Percentiles rank a stretch among this genome's conserved stretches.
These are phyloP conservation scores for Daktulosphaira vitifoliae DNA, from an alignment of 1,140 invertebrate species.

Conservation along the genomic window DNA sequence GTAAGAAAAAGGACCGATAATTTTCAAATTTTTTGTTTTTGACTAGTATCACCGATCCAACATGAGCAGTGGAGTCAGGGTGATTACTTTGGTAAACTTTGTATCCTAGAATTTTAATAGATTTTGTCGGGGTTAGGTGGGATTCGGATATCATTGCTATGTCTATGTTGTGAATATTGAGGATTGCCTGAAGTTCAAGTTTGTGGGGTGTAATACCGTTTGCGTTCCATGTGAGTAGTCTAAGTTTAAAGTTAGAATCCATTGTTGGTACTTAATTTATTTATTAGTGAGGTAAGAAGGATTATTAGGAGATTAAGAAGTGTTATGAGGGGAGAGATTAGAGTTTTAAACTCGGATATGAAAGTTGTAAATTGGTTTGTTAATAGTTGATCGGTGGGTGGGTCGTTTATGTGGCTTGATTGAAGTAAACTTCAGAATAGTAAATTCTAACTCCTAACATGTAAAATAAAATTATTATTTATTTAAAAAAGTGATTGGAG, in stretches of 20 bases:
- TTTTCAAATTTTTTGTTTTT: too few relatives aligned
- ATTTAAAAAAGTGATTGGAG: too few relatives aligned
- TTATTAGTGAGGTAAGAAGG: background rate
- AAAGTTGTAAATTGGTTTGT: background rate
- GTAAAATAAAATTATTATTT: too few relatives aligned
- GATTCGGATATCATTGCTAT: background rate
- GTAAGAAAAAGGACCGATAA: too few relatives aligned
- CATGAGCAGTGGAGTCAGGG: background rate
- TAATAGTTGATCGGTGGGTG: background rate
- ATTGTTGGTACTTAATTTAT: background rate
- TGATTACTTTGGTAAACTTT: background rate
- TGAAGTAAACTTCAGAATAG: too few relatives aligned
- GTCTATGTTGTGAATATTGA: background rate
- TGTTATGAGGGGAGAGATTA: background rate
- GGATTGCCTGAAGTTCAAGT: background rate
- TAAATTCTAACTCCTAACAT: too few relatives aligned
- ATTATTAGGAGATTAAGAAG: background rate
- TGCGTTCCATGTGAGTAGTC: background rate
- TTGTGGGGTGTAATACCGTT: background rate
- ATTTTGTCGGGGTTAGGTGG: background rate
- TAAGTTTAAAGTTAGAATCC: background rate
- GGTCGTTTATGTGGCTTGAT: background rate
- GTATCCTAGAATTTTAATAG: background rate
- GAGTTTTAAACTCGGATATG: background rate
- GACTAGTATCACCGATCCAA: background rate